phyloP scores from a whole-genome alignment of 2,888 invertebrate genomes.

The Alentia gelatinosa region DNA sequence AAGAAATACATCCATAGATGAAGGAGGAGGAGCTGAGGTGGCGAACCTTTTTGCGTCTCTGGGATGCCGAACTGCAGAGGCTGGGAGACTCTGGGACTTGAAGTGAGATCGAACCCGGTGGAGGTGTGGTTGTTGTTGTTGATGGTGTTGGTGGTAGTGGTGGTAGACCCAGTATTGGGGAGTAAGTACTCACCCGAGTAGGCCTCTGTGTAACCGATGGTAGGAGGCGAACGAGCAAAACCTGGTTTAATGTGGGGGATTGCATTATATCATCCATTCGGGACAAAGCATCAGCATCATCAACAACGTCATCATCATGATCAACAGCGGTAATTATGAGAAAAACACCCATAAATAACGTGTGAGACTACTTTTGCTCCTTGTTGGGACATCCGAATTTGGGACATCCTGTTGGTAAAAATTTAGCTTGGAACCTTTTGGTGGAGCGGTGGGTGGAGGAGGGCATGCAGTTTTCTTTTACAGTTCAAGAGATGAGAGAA shows the following conservation, averaged over 20 bases:
- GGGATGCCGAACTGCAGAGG: constrained; percentile 7
- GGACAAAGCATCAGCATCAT: neutral
- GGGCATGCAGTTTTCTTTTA: too few species aligned
- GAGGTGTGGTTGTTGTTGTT: neutral
- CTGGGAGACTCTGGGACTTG: constrained; percentile 21
- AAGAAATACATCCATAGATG: neutral
- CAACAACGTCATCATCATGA: neutral
- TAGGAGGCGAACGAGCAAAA: constrained; percentile 22
- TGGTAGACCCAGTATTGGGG: neutral
- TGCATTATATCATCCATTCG: neutral
- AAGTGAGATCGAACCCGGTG: neutral
- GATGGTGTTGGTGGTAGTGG: constrained; percentile 5
- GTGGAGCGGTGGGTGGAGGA: neutral
- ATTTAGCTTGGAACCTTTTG: neutral
- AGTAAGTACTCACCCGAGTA: neutral
- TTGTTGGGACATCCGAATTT: too few species aligned
- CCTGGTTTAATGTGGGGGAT: neutral
- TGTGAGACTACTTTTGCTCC: too few species aligned
- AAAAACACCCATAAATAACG: too few species aligned
- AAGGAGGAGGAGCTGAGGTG: neutral
- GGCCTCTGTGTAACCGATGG: constrained; percentile 21
- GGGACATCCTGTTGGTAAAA: too few species aligned
- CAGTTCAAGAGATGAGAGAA: neutral
- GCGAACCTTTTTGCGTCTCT: constrained; percentile 35
- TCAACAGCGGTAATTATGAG: too few species aligned